These are phyloP conservation scores for Synodontis membranacea DNA, from an alignment of 2,113 vertebrate genomes.

Conservation along the genomic window DNA sequence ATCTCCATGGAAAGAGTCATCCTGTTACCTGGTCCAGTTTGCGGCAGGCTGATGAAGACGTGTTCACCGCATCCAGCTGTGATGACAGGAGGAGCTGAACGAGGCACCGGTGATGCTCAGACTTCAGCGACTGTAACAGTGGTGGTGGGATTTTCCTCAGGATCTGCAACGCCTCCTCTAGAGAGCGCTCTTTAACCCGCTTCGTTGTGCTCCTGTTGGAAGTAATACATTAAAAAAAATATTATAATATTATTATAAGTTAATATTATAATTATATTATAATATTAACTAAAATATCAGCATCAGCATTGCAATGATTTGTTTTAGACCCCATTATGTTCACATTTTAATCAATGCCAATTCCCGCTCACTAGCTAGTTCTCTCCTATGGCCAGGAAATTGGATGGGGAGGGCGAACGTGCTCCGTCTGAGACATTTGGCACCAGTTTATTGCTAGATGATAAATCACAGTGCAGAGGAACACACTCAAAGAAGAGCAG, in stretches of 20 bases:
- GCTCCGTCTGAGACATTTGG: not conserved
- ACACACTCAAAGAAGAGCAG: not conserved
- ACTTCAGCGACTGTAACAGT: slow-evolving; percentile 57
- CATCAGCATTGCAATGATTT: not conserved
- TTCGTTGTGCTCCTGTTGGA: slow-evolving; percentile 71
- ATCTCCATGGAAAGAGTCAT: not conserved
- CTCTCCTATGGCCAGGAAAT: not conserved
- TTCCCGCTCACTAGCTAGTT: not conserved
- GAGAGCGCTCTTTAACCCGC: slow-evolving; percentile 75
- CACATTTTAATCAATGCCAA: not conserved
- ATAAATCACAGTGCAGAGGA: not conserved
- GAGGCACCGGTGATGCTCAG: slow-evolving; percentile 63
- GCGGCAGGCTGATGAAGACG: slow-evolving; percentile 75
- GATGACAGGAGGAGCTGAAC: slow-evolving; percentile 75
- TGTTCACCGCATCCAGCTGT: slow-evolving; percentile 73
- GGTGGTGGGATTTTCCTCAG: slow-evolving; percentile 61
- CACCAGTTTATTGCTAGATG: not conserved
- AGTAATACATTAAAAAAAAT: too few species aligned
- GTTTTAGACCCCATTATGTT: not conserved
- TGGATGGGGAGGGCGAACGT: not conserved
- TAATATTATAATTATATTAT: too few species aligned
- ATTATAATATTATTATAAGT: too few species aligned
- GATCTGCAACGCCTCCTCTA: slow-evolving; percentile 79
- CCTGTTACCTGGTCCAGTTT: slow-evolving; percentile 81
- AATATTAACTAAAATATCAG: too few species aligned